A percentile compares a stretch with the other conserved stretches of the same genome.
phyloP scores from a whole-genome alignment of 2,113 vertebrate species.

The Hydropotes inermis region DNA sequence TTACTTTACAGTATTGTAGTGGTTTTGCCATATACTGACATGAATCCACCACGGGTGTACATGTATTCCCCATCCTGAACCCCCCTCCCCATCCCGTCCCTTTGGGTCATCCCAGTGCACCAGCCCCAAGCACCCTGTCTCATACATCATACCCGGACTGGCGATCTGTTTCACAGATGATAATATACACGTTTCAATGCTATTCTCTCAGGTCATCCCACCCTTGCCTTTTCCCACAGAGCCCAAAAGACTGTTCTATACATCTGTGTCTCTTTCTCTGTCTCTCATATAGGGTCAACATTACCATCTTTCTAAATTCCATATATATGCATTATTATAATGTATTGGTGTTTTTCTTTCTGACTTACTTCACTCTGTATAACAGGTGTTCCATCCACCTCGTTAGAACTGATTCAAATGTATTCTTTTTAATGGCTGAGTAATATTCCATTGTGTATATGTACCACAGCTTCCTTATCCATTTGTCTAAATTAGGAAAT shows the following conservation, averaged over 20 bases:
- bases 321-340: neutral
- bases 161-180: neutral
- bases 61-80: neutral
- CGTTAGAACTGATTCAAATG: neutral
- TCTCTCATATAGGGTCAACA: neutral
- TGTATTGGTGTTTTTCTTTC: neutral
- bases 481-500: neutral
- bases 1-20: neutral
- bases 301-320: neutral
- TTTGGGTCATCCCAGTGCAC: neutral
- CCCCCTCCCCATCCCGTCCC: neutral
- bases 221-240: neutral
- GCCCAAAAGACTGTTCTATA: neutral
- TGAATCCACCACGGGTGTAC: accelerated
- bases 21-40: neutral
- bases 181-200: neutral
- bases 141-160: neutral
- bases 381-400: neutral
- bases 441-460: neutral
- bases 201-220: neutral
- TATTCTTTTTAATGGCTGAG: neutral
- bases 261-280: neutral
- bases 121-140: neutral
- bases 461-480: neutral
- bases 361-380: neutral